Conservation (phyloP, 2,888 invertebrate genomes). For the Ditula angustiorana region DNA sequence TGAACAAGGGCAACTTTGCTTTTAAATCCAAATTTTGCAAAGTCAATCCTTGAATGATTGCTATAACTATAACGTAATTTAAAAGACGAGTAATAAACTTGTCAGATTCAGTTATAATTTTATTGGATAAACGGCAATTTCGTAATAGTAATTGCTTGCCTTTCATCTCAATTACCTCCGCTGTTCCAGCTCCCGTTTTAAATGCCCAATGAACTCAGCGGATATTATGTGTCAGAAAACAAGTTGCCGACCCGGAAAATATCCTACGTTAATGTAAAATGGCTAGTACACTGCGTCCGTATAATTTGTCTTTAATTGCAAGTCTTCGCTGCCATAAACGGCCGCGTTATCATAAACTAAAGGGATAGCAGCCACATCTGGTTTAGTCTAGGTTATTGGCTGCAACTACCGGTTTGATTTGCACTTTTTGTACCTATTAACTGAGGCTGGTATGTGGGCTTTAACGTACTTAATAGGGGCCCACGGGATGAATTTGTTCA, state of each 20-base stretch:
- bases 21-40: not conserved
- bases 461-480: constrained; percentile 10
- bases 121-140: not conserved
- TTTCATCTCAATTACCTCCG: constrained; percentile 10
- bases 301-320: constrained; percentile 39
- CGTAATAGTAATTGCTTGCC: not conserved
- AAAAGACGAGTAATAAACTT: not conserved
- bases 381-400: constrained; percentile 45
- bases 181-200: constrained; percentile 28
- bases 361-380: constrained; percentile 41
- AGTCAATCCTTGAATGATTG: not conserved
- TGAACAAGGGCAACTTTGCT: too few relatives aligned
- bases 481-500: not conserved
- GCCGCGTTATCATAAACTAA: constrained; percentile 45
- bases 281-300: constrained; percentile 4
- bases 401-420: constrained; percentile 34
- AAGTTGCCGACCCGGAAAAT: constrained; percentile 25
- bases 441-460: constrained; percentile 29
- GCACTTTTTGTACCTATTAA: constrained; percentile 38
- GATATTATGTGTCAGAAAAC: constrained; percentile 22
- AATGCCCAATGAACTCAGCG: constrained; percentile 15
- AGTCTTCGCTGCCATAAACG: constrained; percentile 44
- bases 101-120: not conserved
- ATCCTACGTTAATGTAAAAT: constrained; percentile 13
- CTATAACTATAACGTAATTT: not conserved